A percentile compares a stretch with the other conserved stretches of the same genome.
Evolutionary conservation across 2,797 vertebrate genomes (phyloP).

Genomic region (Trachops cirrhosus): DNA sequence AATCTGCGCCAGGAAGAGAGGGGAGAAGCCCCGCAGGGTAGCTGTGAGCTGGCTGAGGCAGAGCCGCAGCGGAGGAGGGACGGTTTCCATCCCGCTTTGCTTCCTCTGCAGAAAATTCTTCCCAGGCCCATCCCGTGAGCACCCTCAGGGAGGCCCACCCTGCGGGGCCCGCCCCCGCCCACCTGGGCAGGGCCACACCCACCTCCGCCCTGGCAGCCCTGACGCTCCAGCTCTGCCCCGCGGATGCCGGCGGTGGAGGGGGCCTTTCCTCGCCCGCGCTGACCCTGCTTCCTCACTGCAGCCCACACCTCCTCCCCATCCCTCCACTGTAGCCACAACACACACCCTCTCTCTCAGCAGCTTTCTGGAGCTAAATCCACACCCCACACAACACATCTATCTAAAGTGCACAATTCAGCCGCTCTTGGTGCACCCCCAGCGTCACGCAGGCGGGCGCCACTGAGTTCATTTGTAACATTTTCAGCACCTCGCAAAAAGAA

Average conservation of each 20-base stretch:
- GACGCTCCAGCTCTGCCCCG: neutral
- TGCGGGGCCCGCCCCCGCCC: fast-evolving
- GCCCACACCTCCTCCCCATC: no score
- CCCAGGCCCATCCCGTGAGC: neutral
- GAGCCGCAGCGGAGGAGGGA: fast-evolving
- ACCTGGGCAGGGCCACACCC: neutral
- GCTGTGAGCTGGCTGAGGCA: fast-evolving
- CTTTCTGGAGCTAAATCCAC: neutral
- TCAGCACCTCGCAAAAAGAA: neutral
- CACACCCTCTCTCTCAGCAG: neutral
- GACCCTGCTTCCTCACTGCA: neutral
- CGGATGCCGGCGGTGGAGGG: neutral
- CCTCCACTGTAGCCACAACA: neutral
- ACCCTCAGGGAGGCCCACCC: neutral
- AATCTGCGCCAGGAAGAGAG: neutral
- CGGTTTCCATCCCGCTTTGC: neutral
- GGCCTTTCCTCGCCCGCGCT: neutral
- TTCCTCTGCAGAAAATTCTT: neutral
- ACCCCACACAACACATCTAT: neutral
- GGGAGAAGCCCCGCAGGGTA: no score
- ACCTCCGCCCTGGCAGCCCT: neutral
- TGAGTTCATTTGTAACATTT: neutral
- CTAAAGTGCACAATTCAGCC: neutral
- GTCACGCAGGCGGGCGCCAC: neutral
- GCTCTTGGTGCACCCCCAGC: neutral